Evolutionary conservation across 2,797 vertebrate genomes (phyloP).

Genomic region (Fringilla coelebs): DNA sequence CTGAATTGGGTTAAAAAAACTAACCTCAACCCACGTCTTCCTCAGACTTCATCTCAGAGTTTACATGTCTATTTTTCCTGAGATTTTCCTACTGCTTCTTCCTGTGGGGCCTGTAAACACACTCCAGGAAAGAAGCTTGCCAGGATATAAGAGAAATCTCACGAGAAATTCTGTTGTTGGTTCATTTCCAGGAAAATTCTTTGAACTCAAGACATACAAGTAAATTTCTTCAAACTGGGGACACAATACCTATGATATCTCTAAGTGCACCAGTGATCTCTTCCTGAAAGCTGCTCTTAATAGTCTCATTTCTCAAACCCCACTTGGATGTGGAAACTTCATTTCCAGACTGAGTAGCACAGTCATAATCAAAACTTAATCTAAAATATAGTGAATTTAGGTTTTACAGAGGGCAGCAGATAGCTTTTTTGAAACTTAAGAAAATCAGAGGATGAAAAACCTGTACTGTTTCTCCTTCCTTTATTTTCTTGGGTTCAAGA

Average conservation of each 20-base stretch:
- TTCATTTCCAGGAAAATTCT: conserved; percentile 47
- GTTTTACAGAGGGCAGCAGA: background rate
- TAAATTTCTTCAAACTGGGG: background rate
- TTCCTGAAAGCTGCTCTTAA: conserved; percentile 25
- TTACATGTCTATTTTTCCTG: conserved; percentile 31
- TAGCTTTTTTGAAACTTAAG: background rate
- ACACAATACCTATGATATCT: conserved; percentile 20
- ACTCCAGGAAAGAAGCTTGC: conserved; percentile 48
- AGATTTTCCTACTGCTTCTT: conserved; percentile 44
- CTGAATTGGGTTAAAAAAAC: background rate
- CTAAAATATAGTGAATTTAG: background rate
- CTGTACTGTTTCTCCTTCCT: background rate
- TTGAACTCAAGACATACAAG: conserved; percentile 3
- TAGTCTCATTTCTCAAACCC: background rate
- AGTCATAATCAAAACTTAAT: background rate
- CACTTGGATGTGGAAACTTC: background rate
- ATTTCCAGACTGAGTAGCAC: background rate
- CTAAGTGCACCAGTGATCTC: background rate
- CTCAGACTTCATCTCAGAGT: conserved; percentile 22
- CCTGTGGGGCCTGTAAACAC: conserved; percentile 48
- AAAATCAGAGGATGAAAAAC: background rate
- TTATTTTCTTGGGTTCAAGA: background rate
- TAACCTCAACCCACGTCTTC: background rate
- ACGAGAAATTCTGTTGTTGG: conserved; percentile 40
- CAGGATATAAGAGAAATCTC: conserved; percentile 57